These are phyloP conservation scores for Mustela nigripes DNA, from an alignment of 2,113 vertebrate species.

Conservation along the genomic window DNA sequence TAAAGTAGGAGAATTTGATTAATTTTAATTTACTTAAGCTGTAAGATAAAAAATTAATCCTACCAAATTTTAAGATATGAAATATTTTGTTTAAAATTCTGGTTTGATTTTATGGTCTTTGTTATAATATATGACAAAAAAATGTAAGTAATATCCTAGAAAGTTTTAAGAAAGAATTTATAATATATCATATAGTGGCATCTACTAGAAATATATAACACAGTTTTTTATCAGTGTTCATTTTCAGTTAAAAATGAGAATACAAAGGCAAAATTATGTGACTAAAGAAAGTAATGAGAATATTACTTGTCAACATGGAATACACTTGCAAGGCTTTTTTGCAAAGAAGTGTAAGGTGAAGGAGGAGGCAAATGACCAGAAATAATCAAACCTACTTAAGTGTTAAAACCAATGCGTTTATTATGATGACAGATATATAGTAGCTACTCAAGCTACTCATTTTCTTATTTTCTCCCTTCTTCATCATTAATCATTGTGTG, in stretches of 20 bases:
- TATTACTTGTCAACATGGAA: slow-evolving; percentile 49
- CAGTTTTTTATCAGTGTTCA: not conserved
- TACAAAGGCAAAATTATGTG: slow-evolving; percentile 41
- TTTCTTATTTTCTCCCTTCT: not conserved
- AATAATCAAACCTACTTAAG: not conserved
- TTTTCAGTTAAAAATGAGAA: slow-evolving; percentile 44
- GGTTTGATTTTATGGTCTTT: slow-evolving; percentile 12
- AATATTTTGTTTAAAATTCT: slow-evolving; percentile 18
- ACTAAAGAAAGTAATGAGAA: not conserved
- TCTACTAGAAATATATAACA: not conserved
- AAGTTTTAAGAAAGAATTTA: slow-evolving; percentile 53
- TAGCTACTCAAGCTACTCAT: not conserved
- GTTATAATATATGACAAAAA: slow-evolving; percentile 43
- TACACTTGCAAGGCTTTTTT: not conserved
- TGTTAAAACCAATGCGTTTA: not conserved
- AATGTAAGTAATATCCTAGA: not conserved
- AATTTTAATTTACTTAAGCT: slow-evolving; percentile 62
- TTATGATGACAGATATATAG: not conserved
- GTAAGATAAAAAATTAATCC: slow-evolving; percentile 37
- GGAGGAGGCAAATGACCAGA: slow-evolving; percentile 3
- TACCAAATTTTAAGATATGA: slow-evolving; percentile 57
- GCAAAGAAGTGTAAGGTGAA: not conserved
- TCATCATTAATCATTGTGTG: not conserved
- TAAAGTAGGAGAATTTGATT: slow-evolving; percentile 32
- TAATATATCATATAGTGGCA: not conserved